These are phyloP conservation scores for Setipinna tenuifilis DNA, from an alignment of 2,797 vertebrate species.

Conservation along the genomic window DNA sequence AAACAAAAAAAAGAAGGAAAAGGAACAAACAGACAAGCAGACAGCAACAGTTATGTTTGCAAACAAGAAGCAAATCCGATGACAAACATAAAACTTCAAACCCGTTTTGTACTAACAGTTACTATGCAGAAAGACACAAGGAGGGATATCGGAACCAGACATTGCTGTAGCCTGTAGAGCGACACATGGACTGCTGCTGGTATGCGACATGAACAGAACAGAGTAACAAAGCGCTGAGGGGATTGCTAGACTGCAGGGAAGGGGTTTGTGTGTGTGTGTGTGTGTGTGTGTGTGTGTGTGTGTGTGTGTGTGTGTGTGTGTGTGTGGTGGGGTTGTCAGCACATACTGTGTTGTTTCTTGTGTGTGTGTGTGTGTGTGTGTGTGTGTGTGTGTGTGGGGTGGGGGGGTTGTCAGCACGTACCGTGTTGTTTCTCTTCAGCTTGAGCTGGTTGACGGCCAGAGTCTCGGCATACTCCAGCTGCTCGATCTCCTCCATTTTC, in stretches of 20 bases:
- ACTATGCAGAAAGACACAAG: neutral
- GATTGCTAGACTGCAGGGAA: neutral
- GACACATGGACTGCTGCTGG: neutral
- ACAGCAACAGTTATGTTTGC: constrained; percentile 9
- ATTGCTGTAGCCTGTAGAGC: neutral
- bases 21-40: constrained; percentile 13
- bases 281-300: no score
- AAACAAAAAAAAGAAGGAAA: neutral
- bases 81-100: constrained; percentile 8
- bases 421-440: constrained; percentile 86
- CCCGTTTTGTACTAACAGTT: neutral
- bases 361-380: no score
- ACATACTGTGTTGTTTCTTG: no score
- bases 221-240: neutral
- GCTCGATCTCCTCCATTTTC: constrained; percentile 95
- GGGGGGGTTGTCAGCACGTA: constrained; percentile 64
- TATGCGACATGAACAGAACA: neutral
- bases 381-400: neutral
- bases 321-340: no score
- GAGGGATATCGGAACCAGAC: neutral
- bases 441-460: constrained; percentile 90
- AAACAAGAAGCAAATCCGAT: neutral
- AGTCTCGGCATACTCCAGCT: constrained; percentile 91
- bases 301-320: no score
- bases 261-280: neutral